A percentile compares a stretch with the other conserved stretches of the same genome.
Evolutionary conservation across 2,113 vertebrate genomes (phyloP).

Genomic region (Poecile atricapillus): DNA sequence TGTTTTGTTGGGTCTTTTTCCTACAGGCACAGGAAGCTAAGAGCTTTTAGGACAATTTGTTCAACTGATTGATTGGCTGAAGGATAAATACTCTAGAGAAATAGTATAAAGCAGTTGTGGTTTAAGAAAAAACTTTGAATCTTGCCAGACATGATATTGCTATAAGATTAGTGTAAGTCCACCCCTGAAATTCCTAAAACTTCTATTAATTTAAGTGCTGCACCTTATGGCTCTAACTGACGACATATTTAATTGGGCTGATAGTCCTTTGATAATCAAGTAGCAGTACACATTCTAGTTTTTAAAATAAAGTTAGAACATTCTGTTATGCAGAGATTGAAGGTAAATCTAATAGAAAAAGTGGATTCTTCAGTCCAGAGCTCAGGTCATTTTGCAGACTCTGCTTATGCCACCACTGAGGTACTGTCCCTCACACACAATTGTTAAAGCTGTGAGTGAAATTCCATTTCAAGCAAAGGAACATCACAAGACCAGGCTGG

Average conservation of each 20-base stretch:
- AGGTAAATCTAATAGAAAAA: neutral
- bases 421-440: neutral
- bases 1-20: neutral
- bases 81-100: neutral
- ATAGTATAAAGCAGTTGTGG: neutral
- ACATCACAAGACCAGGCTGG: neutral
- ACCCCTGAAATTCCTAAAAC: neutral
- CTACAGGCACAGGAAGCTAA: neutral
- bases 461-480: neutral
- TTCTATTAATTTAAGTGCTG: neutral
- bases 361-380: neutral
- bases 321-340: neutral
- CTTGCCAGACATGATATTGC: neutral
- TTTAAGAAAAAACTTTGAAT: neutral
- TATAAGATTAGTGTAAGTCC: neutral
- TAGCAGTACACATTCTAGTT: neutral
- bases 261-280: neutral
- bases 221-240: neutral
- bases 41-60: neutral
- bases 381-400: neutral
- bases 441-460: neutral
- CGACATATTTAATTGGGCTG: neutral
- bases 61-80: neutral
- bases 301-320: neutral
- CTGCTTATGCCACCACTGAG: neutral